Evolutionary conservation across 2,888 invertebrate species (phyloP).

Genomic region (Spatulosminthurus flaviceps): DNA sequence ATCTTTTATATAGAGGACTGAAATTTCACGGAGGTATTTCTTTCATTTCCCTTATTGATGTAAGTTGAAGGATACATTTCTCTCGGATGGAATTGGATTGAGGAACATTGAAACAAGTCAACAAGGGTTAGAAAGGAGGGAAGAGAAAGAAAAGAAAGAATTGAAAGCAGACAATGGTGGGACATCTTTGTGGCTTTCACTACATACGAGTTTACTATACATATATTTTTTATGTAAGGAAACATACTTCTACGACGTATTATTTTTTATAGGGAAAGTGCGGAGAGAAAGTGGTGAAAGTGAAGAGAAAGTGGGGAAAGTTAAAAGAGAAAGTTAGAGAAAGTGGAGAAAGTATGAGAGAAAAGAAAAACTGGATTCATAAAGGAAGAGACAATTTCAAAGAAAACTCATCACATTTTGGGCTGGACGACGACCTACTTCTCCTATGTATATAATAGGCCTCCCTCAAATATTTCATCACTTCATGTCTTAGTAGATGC

Average conservation of each 20-base stretch:
- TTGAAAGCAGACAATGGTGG: constrained; percentile 9
- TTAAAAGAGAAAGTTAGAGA: not conserved
- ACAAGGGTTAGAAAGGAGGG: constrained; percentile 1
- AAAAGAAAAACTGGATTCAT: not conserved
- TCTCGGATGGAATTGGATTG: too few relatives aligned
- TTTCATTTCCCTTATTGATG: not conserved
- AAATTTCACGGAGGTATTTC: not conserved
- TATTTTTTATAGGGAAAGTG: too few relatives aligned
- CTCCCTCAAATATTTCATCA: constrained; percentile 31
- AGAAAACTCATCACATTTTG: constrained; percentile 33
- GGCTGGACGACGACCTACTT: constrained; percentile 21
- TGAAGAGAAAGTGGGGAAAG: too few relatives aligned
- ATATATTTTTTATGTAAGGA: too few relatives aligned
- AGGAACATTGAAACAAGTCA: not conserved
- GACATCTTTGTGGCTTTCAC: not conserved
- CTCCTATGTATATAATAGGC: too few relatives aligned
- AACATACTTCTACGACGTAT: too few relatives aligned
- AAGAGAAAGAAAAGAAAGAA: constrained; percentile 1
- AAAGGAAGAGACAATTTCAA: constrained; percentile 27
- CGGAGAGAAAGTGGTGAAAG: too few relatives aligned
- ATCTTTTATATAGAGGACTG: too few relatives aligned
- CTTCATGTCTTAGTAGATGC: constrained; percentile 15
- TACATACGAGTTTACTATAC: not conserved
- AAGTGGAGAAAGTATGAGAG: not conserved
- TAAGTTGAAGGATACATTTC: too few relatives aligned